Evolutionary conservation across 2,888 invertebrate genomes (phyloP).

Genomic region (Elgonia sp.): DNA sequence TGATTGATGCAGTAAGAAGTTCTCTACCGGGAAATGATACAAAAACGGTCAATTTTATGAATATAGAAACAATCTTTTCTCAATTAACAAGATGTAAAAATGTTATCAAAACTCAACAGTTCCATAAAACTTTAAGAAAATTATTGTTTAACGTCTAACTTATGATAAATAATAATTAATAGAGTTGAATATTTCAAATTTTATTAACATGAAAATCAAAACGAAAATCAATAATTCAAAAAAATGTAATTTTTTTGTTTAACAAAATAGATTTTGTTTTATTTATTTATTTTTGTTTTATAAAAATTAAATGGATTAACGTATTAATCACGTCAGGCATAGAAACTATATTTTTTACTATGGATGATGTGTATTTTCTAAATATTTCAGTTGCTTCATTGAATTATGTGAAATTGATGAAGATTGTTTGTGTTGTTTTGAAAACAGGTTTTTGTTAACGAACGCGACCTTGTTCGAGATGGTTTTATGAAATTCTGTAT

Average conservation of each 20-base stretch:
- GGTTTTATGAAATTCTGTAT: conserved; percentile 42
- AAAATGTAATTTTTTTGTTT: too few relatives aligned
- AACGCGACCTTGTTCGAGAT: conserved; percentile 34
- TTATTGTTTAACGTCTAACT: background rate
- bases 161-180: background rate
- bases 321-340: conserved; percentile 1
- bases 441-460: conserved; percentile 57
- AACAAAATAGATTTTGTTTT: too few relatives aligned
- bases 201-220: background rate
- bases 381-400: background rate
- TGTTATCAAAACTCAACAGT: background rate
- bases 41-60: background rate
- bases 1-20: conserved; percentile 41
- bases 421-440: conserved; percentile 51
- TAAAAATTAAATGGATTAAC: background rate
- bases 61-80: background rate
- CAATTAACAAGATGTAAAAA: background rate
- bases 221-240: background rate
- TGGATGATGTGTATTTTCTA: conserved; percentile 12
- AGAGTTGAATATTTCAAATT: background rate
- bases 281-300: too few relatives aligned
- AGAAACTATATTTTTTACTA: conserved; percentile 27
- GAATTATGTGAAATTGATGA: conserved; percentile 45
- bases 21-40: background rate
- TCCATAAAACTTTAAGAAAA: background rate